Percentiles rank a stretch among this genome's conserved stretches.
Evolutionary conservation across 2,797 vertebrate genomes (phyloP).

Genomic region (Spinibarbus caldwelli): DNA sequence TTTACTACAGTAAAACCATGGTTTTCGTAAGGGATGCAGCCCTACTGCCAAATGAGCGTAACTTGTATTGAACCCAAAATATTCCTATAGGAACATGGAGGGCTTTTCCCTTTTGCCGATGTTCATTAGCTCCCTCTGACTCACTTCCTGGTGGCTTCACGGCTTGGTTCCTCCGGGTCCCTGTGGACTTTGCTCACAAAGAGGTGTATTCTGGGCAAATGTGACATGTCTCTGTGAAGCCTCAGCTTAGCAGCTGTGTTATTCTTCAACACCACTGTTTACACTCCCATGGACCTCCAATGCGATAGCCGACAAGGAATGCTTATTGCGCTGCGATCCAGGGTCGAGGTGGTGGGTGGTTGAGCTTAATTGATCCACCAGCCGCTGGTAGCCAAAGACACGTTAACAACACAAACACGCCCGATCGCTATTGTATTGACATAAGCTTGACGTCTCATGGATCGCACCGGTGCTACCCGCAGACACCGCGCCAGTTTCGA

Average conservation of each 20-base stretch:
- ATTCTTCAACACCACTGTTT: conserved; percentile 94
- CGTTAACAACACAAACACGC: conserved; percentile 93
- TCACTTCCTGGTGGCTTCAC: conserved; percentile 72
- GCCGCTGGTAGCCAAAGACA: conserved; percentile 92
- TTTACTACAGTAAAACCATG: too few species aligned
- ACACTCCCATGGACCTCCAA: conserved; percentile 86
- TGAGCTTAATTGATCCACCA: conserved; percentile 98
- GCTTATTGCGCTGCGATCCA: conserved; percentile 60
- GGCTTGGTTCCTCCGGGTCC: conserved; percentile 70
- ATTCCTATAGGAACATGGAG: conserved; percentile 28
- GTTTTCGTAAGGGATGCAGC: not conserved
- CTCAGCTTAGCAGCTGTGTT: conserved; percentile 91
- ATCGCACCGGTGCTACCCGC: conserved; percentile 83
- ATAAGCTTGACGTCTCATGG: conserved; percentile 85
- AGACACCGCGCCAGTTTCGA: conserved; percentile 95
- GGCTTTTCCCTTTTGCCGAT: conserved; percentile 41
- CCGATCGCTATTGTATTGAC: conserved; percentile 92
- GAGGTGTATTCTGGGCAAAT: conserved; percentile 78
- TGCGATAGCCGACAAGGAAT: conserved; percentile 80
- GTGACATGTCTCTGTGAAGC: conserved; percentile 89
- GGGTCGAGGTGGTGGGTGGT: conserved; percentile 56
- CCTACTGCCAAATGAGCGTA: not conserved
- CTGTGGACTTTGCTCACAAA: conserved; percentile 71
- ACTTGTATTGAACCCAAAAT: conserved; percentile 3
- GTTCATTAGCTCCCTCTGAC: conserved; percentile 54